A percentile compares a stretch with the other conserved stretches of the same genome.
Evolutionary conservation across 2,797 vertebrate genomes (phyloP).

Genomic region (Myoxocephalus aenaeus): DNA sequence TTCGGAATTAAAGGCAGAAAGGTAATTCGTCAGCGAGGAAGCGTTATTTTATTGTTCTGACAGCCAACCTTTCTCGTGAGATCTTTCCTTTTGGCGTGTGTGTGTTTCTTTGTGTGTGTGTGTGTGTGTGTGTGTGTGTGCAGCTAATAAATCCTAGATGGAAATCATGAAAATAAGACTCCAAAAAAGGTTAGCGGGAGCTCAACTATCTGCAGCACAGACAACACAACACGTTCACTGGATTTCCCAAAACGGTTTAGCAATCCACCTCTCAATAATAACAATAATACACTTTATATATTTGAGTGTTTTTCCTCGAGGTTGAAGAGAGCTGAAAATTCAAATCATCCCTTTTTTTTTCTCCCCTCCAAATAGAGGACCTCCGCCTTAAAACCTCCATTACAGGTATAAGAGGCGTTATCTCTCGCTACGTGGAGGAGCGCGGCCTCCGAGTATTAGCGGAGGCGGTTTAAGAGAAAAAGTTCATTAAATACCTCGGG

Average conservation of each 20-base stretch:
- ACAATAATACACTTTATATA: constrained; percentile 27
- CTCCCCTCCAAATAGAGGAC: constrained; percentile 44
- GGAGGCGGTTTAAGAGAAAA: constrained; percentile 72
- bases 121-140: constrained; percentile 13
- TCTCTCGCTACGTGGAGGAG: constrained; percentile 54
- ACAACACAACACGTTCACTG: constrained; percentile 31
- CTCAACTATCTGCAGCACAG: constrained; percentile 44
- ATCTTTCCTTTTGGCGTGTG: background rate
- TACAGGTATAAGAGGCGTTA: constrained; percentile 50
- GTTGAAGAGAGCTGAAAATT: constrained; percentile 52
- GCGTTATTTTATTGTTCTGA: constrained; percentile 76
- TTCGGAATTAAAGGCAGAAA: constrained; percentile 72
- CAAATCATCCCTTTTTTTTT: constrained; percentile 43
- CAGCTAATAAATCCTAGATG: constrained; percentile 64
- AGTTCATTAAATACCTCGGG: constrained; percentile 83
- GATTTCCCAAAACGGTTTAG: constrained; percentile 53
- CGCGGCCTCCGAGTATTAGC: constrained; percentile 68
- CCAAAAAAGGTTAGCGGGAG: constrained; percentile 41
- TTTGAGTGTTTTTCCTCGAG: constrained; percentile 19
- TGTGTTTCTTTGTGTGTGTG: constrained; percentile 13
- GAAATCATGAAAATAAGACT: constrained; percentile 52
- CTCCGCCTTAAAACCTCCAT: constrained; percentile 54
- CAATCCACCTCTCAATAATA: constrained; percentile 58
- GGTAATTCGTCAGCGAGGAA: constrained; percentile 76
- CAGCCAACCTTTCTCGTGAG: constrained; percentile 66